Base-by-base conservation (phyloP, 2,888 invertebrate species). In the Amorpha juglandis region DNA sequence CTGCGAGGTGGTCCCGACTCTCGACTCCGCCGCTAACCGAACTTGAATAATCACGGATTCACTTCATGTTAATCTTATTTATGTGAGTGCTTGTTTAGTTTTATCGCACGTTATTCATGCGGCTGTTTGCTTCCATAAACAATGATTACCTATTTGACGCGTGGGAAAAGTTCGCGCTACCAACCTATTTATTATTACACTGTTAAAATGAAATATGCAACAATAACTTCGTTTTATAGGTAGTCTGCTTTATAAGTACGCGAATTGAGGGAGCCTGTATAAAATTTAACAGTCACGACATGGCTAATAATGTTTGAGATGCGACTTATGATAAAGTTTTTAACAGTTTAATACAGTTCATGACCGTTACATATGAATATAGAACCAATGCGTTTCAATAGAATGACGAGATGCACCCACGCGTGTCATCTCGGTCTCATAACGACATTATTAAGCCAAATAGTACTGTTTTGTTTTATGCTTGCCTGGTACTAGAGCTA, bases 391-490 rank as follows among this genome's bases (percentile, higher is more conserved):
- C 69, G 71, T 68, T 70, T 74, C 70, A 74, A 78, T 78, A 75
- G 77, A 74, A 69, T 70, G 76, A 74, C 74, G 73, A 55, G 71
- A 72, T 73, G 76, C 82, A 80, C 84, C 83, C 86, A 87, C 86
- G 80, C 83, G 76, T 73, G 71, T 77, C 77, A 73, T 71, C 74
- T 71, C 73, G 69, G 69, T 75, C 74, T 78, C 77, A 71, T 75
- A 86, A 74, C 82, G 82, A 84, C 79, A 82, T 84, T 83, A 85
- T 86, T 84, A 83, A 81, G 78, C 79, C 76, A 82, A 85, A 83
- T 81, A 74, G 77, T 77, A 75, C 78, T 82, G 82, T 84, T 82
- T 79, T 78, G 78, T 81, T 83, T 82, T 82, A 88, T 87, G 83
- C 73, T 78, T 74, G 80, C 85, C 86, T 85, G 69, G 87, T 87